Base-by-base conservation (phyloP, 2,797 vertebrate species). In the Myotis findleyi region DNA sequence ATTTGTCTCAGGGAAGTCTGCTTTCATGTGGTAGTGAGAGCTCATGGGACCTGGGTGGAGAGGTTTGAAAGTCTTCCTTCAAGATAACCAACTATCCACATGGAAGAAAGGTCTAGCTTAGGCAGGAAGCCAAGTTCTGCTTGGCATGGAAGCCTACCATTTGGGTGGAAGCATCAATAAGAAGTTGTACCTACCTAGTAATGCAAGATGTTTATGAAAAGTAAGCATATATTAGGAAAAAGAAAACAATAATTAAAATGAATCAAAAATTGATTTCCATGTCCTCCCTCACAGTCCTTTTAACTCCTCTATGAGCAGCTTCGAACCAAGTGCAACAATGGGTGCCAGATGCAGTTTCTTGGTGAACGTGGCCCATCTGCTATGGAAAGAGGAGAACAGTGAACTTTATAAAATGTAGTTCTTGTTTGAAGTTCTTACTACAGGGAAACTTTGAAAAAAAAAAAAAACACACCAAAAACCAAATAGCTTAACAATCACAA, bases 261-360 rank as follows among this genome's bases (percentile, higher is more conserved):
- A 93, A 51, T 96, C 91, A 96, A 95, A 96, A 96, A 75, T 94
- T 96, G 75, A 89, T 95, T 95, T 97, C 90, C 55, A 87, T 33
- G 53, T 93, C 71, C 41, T 92, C 30, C 59, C 81, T 95, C 80
- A 68, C 2, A 41, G 71, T 51, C 55, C 51, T 97, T 96, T 95
- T 85, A 94, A 94, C 85, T 95, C 91, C 93, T 93, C 75, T 84
- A 4, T 5, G 71, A 95, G 84, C 93, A 95, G 86, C 95, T 96
- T 91, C 9, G 68, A 93, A 89, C 47, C 83, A 75, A 91, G 89
- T 76, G 38, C 82, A 86, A 27, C 94, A 90, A 95, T 95, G 87
- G 66, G 80, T 95, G 73, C 93, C 96, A 96, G 96, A 95, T 96
- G 92, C 62, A 55, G 12, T 92, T 95, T 95, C 81, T 93, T 64